Conservation (phyloP, 2,113 vertebrate genomes). For the Sialia sialis region DNA sequence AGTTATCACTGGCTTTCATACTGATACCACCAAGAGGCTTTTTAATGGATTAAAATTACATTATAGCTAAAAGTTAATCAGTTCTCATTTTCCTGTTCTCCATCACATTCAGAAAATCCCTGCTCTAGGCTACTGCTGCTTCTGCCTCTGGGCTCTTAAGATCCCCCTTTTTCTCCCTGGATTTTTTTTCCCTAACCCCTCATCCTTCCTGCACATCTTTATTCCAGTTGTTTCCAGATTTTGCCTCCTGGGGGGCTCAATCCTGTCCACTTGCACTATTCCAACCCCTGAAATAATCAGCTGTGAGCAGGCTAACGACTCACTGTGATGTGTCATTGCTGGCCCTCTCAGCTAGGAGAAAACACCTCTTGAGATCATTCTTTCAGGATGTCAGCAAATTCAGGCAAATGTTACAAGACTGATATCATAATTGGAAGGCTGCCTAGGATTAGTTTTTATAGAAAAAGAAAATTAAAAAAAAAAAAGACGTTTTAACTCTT, state of each 20-base stretch:
- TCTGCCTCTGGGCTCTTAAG: background rate
- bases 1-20: background rate
- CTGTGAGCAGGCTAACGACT: background rate
- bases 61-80: background rate
- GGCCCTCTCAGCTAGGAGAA: conserved; percentile 2
- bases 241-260: background rate
- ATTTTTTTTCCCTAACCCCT: background rate
- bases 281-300: background rate
- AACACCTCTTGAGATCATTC: conserved; percentile 10
- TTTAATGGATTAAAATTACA: background rate
- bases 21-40: conserved; percentile 6
- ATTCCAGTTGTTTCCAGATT: background rate
- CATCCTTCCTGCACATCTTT: background rate
- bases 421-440: conserved; percentile 43
- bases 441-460: conserved; percentile 3
- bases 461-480: background rate
- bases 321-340: background rate
- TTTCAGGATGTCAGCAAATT: conserved; percentile 41
- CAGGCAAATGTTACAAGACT: background rate
- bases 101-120: background rate
- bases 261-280: background rate
- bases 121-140: background rate
- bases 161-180: background rate
- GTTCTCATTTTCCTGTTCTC: background rate
- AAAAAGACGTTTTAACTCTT: background rate